Evolutionary conservation across 2,797 vertebrate genomes (phyloP).

Genomic region (Bradypodion pumilum): DNA sequence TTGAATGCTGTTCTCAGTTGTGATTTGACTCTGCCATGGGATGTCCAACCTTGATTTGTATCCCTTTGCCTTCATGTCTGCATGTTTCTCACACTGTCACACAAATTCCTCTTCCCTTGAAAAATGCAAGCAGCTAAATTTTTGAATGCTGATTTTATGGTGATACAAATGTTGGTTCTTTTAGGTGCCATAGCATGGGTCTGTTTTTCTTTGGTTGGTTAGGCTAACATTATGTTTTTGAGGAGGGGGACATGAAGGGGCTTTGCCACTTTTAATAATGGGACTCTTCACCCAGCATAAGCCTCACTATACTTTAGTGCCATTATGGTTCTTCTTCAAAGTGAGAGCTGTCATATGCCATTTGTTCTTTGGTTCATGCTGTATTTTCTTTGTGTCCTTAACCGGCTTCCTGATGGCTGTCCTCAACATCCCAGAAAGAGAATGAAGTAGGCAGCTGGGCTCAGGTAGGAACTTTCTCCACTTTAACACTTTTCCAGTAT

Average conservation of each 20-base stretch:
- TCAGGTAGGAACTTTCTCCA: conserved; percentile 82
- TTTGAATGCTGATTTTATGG: not conserved
- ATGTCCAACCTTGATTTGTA: not conserved
- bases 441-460: conserved; percentile 99
- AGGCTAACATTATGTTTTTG: not conserved
- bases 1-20: not conserved
- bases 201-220: not conserved
- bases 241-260: too few relatives aligned
- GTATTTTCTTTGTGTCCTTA: conserved; percentile 61
- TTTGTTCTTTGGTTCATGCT: conserved; percentile 46
- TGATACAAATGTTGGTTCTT: not conserved
- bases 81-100: not conserved
- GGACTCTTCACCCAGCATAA: conserved; percentile 13
- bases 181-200: not conserved
- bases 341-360: not conserved
- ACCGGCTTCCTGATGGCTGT: conserved; percentile 65
- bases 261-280: not conserved
- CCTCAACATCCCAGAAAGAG: conserved; percentile 83
- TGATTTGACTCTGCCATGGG: not conserved
- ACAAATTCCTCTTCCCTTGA: not conserved
- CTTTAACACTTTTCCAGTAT: not conserved
- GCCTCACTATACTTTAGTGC: not conserved
- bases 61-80: not conserved
- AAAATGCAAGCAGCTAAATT: not conserved
- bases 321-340: not conserved